Conservation (phyloP, 2,113 vertebrate species). For the Microtus richardsoni region DNA sequence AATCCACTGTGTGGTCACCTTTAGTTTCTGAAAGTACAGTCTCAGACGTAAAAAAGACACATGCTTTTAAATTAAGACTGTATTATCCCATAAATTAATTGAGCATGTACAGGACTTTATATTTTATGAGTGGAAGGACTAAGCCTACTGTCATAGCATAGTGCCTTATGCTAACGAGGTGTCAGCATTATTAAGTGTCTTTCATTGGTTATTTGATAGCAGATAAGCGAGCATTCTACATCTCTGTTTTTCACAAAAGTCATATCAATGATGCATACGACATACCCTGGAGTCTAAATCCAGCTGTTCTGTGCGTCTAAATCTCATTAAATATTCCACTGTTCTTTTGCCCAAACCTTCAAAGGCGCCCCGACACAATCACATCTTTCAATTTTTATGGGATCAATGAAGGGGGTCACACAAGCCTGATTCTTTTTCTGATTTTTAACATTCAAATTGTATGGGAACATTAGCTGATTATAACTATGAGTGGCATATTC, state of each 20-base stretch:
- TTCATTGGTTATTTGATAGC: slow-evolving; percentile 46
- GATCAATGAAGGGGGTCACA: slow-evolving; percentile 6
- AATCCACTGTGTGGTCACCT: not conserved
- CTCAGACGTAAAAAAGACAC: not conserved
- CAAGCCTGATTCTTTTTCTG: not conserved
- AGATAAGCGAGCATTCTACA: not conserved
- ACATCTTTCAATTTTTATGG: slow-evolving; percentile 68
- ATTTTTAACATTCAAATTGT: slow-evolving; percentile 30
- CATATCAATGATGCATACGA: slow-evolving; percentile 42
- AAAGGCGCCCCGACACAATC: not conserved
- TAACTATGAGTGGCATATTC: not conserved
- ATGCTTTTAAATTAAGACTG: slow-evolving; percentile 4
- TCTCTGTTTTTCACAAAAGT: not conserved
- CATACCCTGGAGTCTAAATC: not conserved
- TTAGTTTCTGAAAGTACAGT: not conserved
- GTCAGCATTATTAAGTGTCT: not conserved
- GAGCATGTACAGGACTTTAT: not conserved
- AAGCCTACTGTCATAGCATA: not conserved
- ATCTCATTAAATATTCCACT: slow-evolving; percentile 47
- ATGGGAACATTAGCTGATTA: slow-evolving; percentile 21
- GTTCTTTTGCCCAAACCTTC: slow-evolving; percentile 58
- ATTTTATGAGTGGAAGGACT: not conserved
- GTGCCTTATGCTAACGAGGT: not conserved
- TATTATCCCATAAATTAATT: not conserved
- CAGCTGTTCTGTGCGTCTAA: slow-evolving; percentile 37